Conservation (phyloP, 2,888 invertebrate genomes). For the Ditylenchus weischeri region DNA sequence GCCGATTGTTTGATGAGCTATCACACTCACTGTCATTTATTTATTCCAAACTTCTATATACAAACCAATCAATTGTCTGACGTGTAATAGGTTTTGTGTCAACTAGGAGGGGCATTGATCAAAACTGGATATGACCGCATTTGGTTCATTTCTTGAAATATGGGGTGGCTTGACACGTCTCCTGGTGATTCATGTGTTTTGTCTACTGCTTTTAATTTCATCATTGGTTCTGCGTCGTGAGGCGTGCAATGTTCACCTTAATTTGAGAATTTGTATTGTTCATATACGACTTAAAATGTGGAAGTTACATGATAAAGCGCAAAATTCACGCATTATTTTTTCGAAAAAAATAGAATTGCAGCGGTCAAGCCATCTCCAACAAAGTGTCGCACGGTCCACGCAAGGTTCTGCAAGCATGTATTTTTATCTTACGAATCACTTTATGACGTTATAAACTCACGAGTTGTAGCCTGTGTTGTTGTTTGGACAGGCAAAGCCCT, state of each 20-base stretch:
- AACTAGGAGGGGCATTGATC: slow-evolving; percentile 7
- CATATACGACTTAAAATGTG: too few species aligned
- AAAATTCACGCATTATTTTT: slow-evolving; percentile 53
- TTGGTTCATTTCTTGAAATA: too few species aligned
- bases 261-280: too few species aligned
- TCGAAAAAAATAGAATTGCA: slow-evolving; percentile 57
- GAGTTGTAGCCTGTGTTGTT: slow-evolving; percentile 5
- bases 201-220: too few species aligned
- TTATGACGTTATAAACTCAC: background rate
- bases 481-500: slow-evolving; percentile 22
- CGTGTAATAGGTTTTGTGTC: too few species aligned
- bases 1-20: too few species aligned
- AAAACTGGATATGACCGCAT: slow-evolving; percentile 13
- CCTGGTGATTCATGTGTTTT: too few species aligned
- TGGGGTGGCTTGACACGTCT: too few species aligned
- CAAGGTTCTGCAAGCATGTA: slow-evolving; percentile 34
- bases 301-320: slow-evolving; percentile 19
- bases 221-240: background rate
- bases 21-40: too few species aligned
- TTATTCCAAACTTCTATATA: too few species aligned
- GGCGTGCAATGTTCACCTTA: background rate
- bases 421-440: too few species aligned
- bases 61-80: too few species aligned
- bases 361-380: slow-evolving; percentile 56
- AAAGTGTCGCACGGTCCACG: slow-evolving; percentile 52